Evolutionary conservation across 2,113 vertebrate species (phyloP).

Genomic region (Uria lomvia): DNA sequence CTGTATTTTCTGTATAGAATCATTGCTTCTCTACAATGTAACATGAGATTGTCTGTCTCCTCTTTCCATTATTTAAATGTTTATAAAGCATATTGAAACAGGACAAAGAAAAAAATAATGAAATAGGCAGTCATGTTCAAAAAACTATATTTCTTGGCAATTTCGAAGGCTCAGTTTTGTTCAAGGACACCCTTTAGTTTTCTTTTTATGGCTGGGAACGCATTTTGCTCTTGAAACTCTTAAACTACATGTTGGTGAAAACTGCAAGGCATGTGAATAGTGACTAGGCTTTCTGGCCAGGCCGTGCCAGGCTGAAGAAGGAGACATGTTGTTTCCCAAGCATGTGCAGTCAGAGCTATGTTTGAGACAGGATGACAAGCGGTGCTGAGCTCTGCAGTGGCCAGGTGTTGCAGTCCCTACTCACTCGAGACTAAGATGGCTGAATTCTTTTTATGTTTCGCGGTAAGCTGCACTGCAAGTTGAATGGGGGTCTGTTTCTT

Average conservation of each 20-base stretch:
- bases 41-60: not conserved
- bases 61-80: not conserved
- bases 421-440: not conserved
- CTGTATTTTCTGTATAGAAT: not conserved
- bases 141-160: not conserved
- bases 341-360: not conserved
- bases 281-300: not conserved
- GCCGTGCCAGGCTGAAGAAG: not conserved
- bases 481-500: not conserved
- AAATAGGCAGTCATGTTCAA: not conserved
- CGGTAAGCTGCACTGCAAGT: not conserved
- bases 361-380: not conserved
- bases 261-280: not conserved
- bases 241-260: not conserved
- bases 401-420: not conserved
- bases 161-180: constrained; percentile 46
- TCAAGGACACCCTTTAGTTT: constrained; percentile 10
- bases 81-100: not conserved
- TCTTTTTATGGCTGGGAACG: not conserved
- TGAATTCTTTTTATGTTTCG: not conserved
- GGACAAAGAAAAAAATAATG: not conserved
- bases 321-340: not conserved
- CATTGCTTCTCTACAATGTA: not conserved
- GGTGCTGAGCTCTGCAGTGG: not conserved
- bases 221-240: constrained; percentile 3